Evolutionary conservation across 2,113 vertebrate genomes (phyloP), one percentile per base, ranked within the genome.

Genomic region (Brienomyrus brachyistius): DNA sequence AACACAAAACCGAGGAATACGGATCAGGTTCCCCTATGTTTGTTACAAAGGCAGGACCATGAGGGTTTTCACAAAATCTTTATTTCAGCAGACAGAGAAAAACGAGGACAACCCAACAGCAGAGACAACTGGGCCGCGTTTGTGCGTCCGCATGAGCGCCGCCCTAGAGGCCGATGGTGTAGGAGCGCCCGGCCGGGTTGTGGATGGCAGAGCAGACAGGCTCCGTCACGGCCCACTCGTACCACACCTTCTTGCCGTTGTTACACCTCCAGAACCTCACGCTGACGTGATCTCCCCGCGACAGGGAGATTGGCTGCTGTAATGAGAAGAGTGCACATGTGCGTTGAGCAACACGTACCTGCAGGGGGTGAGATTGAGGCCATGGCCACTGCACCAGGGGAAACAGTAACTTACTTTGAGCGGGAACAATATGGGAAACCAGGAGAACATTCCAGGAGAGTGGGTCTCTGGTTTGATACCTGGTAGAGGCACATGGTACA

Each of bases 371-470:
- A 59, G 21, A 9, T 3, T 23, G 80, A 80, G 23, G 21, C 40
- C 9, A 27, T 13, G 31, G 59, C 2, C 23, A 66, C 11, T 4
- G 50, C 47, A 51, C 8, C 52, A 84, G 52, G 5, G 19, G n/a
- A 19, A 13, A 48, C 10, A 5, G 70, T 0, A 27, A 91, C 96
- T 95, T 94, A 98, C 98, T 95, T 98, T 98, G 90, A 98, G 96
- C 6, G 98, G 97, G 93, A 98, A 98, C 47, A 98, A 95, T 90
- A 98, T 98, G 51, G 98, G 98, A 93, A 98, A 98, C 97, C 98
- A 98, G 0, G 98, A 98, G 94, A 98, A 98, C 98, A 98, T 98
- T 50, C 98, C 97, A n/a, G 98, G 97, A 27, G 98, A 98, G 92
- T 98, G 98, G 0, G 97, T 98, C 5, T 97, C 97, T 84, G 98